A percentile compares a stretch with the other conserved stretches of the same genome.
These are phyloP conservation scores for Campylomormyrus tamandua DNA, from an alignment of 2,113 vertebrate genomes.

Conservation along the genomic window DNA sequence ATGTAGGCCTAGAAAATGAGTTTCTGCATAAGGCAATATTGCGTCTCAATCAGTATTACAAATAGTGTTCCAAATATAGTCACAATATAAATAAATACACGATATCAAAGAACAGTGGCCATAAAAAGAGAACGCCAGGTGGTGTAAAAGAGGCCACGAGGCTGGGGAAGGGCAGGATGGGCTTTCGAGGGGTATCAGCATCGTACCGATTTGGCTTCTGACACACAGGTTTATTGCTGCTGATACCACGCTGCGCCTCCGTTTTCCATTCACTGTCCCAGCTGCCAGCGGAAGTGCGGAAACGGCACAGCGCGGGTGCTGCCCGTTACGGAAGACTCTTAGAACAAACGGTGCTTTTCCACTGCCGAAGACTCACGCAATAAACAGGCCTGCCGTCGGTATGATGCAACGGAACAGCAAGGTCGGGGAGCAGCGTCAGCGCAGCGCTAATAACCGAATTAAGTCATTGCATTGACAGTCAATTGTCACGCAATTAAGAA, in stretches of 20 bases:
- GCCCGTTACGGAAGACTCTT: background rate
- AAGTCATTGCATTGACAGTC: background rate
- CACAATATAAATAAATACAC: background rate
- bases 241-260: conserved; percentile 55
- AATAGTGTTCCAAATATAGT: background rate
- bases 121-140: background rate
- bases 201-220: conserved; percentile 41
- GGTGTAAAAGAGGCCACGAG: background rate
- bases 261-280: conserved; percentile 41
- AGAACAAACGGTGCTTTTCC: background rate
- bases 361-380: background rate
- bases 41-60: background rate
- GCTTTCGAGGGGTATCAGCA: background rate
- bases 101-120: background rate
- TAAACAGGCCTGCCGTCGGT: background rate
- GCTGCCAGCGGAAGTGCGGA: conserved; percentile 2
- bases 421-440: background rate
- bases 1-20: background rate
- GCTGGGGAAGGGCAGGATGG: background rate
- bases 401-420: background rate
- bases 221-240: conserved; percentile 63
- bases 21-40: background rate
- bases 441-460: background rate
- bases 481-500: background rate
- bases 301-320: background rate